Percentiles rank a stretch among this genome's conserved stretches.
Conservation (phyloP, 2,113 vertebrate species). For the Bos javanicus region DNA sequence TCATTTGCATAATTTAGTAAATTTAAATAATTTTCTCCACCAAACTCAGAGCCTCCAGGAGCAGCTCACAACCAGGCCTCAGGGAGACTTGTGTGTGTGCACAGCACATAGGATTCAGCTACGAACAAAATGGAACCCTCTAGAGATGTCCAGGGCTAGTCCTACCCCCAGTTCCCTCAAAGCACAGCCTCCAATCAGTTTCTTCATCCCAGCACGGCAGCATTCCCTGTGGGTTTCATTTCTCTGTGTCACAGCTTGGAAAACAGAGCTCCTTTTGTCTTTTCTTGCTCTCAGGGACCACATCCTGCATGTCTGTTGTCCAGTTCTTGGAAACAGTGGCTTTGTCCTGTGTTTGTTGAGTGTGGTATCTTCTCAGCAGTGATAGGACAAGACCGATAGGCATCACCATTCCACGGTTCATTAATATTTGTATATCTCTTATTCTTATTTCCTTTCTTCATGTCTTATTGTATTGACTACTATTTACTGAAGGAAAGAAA, state of each 20-base stretch:
- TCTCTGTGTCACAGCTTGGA: not conserved
- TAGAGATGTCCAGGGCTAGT: not conserved
- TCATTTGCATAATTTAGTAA: not conserved
- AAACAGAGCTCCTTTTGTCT: not conserved
- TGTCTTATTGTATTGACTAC: not conserved
- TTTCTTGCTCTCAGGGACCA: not conserved
- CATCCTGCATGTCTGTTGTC: not conserved
- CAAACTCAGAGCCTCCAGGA: not conserved
- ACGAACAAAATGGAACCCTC: not conserved
- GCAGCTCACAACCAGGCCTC: no score
- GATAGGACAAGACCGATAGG: rapidly evolving
- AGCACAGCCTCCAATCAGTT: not conserved
- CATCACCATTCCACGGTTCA: no score
- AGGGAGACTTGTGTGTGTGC: not conserved
- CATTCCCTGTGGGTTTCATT: not conserved
- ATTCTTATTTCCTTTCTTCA: not conserved
- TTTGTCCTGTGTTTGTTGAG: not conserved
- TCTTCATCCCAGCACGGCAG: not conserved
- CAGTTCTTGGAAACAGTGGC: not conserved
- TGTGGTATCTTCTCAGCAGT: not conserved
- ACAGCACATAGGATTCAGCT: not conserved
- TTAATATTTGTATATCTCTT: not conserved
- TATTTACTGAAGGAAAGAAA: not conserved
- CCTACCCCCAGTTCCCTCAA: not conserved
- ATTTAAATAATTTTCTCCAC: not conserved